phyloP scores from a whole-genome alignment of 2,797 vertebrate species.

The Mormyrops boulengeri region DNA sequence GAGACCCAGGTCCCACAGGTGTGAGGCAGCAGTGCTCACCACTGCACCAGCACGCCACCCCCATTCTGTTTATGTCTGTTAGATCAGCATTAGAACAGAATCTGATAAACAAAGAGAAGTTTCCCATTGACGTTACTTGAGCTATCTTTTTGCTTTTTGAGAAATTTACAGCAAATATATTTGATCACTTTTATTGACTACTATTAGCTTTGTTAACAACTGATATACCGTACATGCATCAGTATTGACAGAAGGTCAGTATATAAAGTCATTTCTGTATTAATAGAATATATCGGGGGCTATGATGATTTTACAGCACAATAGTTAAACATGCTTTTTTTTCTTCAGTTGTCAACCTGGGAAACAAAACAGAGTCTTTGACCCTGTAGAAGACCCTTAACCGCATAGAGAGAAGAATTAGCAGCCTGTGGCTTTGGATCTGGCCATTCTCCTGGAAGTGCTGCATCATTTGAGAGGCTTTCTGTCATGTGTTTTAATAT shows the following conservation, averaged over 20 bases:
- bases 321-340: background rate
- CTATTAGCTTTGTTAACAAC: background rate
- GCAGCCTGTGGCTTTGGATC: constrained; percentile 41
- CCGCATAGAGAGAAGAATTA: constrained; percentile 38
- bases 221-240: background rate
- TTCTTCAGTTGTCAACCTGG: constrained; percentile 33
- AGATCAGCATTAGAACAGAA: background rate
- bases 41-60: background rate
- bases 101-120: background rate
- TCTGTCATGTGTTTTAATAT: constrained; percentile 38
- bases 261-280: background rate
- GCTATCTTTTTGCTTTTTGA: background rate
- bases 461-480: constrained; percentile 38
- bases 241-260: background rate
- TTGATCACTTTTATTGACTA: background rate
- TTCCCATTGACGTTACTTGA: background rate
- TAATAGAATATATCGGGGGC: background rate
- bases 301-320: background rate
- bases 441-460: constrained; percentile 27
- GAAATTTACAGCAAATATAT: background rate
- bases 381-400: constrained; percentile 42
- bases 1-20: background rate
- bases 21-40: background rate
- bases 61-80: background rate
- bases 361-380: constrained; percentile 38